Percentiles rank a stretch among this genome's conserved stretches.
phyloP scores from a whole-genome alignment of 2,797 vertebrate genomes.

The Rhinella marina region DNA sequence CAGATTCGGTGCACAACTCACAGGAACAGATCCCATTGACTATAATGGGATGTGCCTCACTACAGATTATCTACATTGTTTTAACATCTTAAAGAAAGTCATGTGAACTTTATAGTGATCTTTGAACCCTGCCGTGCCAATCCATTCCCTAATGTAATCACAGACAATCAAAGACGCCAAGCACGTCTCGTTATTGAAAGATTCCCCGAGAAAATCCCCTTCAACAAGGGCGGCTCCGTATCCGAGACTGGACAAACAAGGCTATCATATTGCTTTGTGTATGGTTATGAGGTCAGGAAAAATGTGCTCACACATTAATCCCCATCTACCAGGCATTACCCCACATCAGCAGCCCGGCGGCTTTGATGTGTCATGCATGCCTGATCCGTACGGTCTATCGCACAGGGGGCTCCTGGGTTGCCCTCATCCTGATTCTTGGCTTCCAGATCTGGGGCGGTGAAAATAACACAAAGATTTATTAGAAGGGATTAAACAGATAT shows the following conservation, averaged over 20 bases:
- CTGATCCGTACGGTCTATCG: constrained; percentile 40
- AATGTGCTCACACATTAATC: constrained; percentile 33
- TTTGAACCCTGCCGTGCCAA: not conserved
- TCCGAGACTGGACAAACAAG: constrained; percentile 48
- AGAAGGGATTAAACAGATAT: constrained; percentile 52
- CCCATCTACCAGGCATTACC: not conserved
- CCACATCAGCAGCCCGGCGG: not conserved
- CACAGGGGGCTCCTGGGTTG: constrained; percentile 19
- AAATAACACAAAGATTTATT: constrained; percentile 43
- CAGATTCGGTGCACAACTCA: too few species aligned
- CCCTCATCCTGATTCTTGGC: constrained; percentile 33
- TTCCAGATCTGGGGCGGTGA: constrained; percentile 4
- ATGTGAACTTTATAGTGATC: not conserved
- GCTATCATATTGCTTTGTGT: constrained; percentile 45
- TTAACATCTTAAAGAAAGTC: not conserved
- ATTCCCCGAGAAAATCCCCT: constrained; percentile 31
- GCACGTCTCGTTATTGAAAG: not conserved
- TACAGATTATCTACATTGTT: not conserved
- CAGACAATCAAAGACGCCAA: not conserved
- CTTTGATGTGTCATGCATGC: constrained; percentile 32
- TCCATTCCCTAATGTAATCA: not conserved
- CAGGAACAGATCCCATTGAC: too few species aligned
- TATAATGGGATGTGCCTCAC: too few species aligned
- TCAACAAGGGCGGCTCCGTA: constrained; percentile 22
- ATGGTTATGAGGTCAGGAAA: constrained; percentile 40